These are phyloP conservation scores for Cisticola juncidis DNA, from an alignment of 2,113 vertebrate species.

Conservation along the genomic window DNA sequence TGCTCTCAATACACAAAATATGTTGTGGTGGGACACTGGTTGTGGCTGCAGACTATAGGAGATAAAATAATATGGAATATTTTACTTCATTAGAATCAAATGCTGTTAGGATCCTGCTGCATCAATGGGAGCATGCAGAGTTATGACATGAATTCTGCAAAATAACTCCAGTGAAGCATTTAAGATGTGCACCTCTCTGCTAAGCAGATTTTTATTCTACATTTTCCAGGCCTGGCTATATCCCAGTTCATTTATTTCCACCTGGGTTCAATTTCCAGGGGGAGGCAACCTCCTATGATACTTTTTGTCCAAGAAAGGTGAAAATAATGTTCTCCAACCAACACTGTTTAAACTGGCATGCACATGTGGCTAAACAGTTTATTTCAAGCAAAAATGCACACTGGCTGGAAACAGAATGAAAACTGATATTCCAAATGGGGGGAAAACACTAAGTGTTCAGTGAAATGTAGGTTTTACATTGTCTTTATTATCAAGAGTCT, in stretches of 20 bases:
- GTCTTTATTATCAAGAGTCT: background rate
- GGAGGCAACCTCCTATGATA: background rate
- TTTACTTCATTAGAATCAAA: background rate
- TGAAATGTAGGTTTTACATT: constrained; percentile 14
- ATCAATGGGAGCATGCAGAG: background rate
- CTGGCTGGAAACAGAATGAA: constrained; percentile 17
- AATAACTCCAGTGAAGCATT: background rate
- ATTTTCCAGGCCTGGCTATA: background rate
- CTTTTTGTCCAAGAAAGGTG: constrained; percentile 18
- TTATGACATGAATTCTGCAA: background rate
- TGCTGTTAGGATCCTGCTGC: background rate
- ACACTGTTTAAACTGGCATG: constrained; percentile 38
- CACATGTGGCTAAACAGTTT: constrained; percentile 13
- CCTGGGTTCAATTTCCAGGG: constrained; percentile 7
- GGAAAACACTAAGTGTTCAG: background rate
- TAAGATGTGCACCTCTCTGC: background rate
- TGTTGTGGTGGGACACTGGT: background rate
- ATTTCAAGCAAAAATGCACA: constrained; percentile 28
- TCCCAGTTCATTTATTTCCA: constrained; percentile 17
- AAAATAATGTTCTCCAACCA: constrained; percentile 47
- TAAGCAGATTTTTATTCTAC: background rate
- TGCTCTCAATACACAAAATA: background rate
- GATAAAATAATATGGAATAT: background rate
- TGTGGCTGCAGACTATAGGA: background rate
- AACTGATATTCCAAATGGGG: constrained; percentile 21